Evolutionary conservation across 1,140 invertebrate genomes (phyloP).

Genomic region (Ephestia elutella): DNA sequence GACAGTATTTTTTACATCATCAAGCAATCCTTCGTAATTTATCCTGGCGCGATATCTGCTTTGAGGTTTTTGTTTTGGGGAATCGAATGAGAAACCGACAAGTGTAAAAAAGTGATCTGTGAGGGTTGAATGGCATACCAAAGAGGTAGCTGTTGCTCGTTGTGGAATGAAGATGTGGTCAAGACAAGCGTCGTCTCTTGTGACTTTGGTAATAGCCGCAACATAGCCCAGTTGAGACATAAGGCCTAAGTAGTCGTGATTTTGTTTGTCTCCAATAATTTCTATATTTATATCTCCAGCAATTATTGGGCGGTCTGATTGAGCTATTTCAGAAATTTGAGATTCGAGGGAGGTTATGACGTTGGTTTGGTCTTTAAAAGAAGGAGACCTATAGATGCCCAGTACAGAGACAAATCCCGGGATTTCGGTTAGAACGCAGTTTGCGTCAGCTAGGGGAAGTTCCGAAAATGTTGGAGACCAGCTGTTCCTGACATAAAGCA

Average conservation of each 20-base stretch:
- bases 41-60: neutral
- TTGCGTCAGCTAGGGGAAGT: neutral
- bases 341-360: neutral
- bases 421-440: neutral
- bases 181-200: neutral
- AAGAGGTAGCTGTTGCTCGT: neutral
- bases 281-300: constrained; percentile 5
- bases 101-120: neutral
- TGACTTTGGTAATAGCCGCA: neutral
- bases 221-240: neutral
- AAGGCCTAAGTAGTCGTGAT: neutral
- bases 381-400: neutral
- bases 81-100: neutral
- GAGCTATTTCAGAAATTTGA: neutral
- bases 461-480: neutral
- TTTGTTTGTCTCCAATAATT: neutral
- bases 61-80: neutral
- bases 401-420: neutral
- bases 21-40: neutral
- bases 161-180: neutral
- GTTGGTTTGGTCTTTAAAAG: neutral
- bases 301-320: neutral
- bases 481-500: neutral
- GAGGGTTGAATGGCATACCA: neutral
- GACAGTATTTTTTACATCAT: neutral